Conservation (phyloP, 2,888 invertebrate species). For the Apantesis nais region DNA sequence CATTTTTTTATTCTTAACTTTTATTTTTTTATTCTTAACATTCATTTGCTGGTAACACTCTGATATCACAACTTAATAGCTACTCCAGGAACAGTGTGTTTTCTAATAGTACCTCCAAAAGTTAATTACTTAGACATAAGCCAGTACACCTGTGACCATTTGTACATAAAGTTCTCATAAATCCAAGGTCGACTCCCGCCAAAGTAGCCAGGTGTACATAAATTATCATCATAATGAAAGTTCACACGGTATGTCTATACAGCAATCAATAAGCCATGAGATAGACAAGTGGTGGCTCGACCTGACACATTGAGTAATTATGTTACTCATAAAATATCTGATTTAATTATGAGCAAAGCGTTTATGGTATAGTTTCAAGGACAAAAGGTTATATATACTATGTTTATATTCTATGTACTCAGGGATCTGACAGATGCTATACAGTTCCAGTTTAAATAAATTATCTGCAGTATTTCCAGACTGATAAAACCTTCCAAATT, state of each 20-base stretch:
- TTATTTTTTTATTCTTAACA: no score
- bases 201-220: constrained; percentile 13
- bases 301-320: neutral
- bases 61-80: no score
- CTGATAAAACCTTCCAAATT: no score
- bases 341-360: neutral
- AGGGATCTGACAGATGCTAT: no score
- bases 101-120: neutral
- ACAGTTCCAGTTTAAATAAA: no score
- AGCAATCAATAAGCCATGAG: neutral
- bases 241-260: constrained; percentile 13
- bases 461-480: no score
- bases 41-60: no score
- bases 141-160: neutral
- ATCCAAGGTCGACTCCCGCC: constrained; percentile 7
- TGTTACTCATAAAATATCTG: neutral
- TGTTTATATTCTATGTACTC: neutral
- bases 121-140: neutral
- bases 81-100: neutral
- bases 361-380: neutral
- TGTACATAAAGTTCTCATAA: neutral
- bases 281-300: neutral
- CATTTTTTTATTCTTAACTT: no score
- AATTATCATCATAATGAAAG: constrained; percentile 11
- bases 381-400: neutral